Evolutionary conservation across 2,797 vertebrate genomes (phyloP), one percentile per base, ranked within the genome.

Genomic region (Notoglanidium macrostoma): DNA sequence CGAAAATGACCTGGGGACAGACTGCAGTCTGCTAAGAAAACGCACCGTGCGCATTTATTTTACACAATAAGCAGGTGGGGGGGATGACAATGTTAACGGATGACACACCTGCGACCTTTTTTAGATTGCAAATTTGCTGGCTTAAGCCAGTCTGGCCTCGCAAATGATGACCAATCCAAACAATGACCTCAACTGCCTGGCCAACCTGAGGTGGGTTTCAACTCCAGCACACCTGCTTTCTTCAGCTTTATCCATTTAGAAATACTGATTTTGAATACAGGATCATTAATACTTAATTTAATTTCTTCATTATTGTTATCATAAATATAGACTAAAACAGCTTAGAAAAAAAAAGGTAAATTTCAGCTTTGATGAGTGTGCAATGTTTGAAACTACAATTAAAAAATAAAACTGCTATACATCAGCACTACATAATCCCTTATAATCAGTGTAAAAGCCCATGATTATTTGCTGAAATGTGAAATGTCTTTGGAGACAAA

Each of bases 61-160:
- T 29, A 70, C 85, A 86, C 54, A 74, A 67, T 87, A 82, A 86
- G 83, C 86, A 90, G 89, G 90, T 87, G 55, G 73, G 72, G 72
- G 79, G 73, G 57, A 80, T 19, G 81, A 54, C 51, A 12, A 63
- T 54, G 46, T 83, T 78, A 67, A 78, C 0, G 59, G 26, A 67
- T 15, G 86, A 65, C 67, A 72, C 91, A 90, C 91, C 91, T 88
- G 88, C 87, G 82, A 84, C 89, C 89, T 87, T 87, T 88, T 90
- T 92, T 84, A 81, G 79, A 84, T 87, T 90, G 89, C 88, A 90
- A 89, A 90, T 88, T 35, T 84, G 88, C 74, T 84, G 73, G 67
- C 85, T 68, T 26, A 79, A 86, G 70, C 72, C 81, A 68, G 68
- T n/a, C 87, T 61, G 83, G 80, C 70, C 61, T 88, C 89, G 81